phyloP scores from a whole-genome alignment of 2,888 invertebrate species.

The Ctena decussata region DNA sequence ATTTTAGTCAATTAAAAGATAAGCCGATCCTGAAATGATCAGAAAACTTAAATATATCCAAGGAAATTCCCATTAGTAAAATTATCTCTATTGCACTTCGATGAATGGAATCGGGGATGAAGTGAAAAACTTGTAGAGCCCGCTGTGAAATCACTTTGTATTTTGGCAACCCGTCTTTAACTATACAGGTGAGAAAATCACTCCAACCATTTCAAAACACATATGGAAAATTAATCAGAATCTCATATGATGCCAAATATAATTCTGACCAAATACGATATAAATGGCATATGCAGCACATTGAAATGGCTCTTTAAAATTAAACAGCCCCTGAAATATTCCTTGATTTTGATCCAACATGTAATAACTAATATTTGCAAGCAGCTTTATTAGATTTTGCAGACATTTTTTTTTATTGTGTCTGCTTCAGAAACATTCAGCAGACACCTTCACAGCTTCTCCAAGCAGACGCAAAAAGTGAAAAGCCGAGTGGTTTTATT shows the following conservation, averaged over 20 bases:
- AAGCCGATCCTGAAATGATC: not conserved
- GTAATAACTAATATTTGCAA: not conserved
- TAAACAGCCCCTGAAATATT: not conserved
- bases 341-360: not conserved
- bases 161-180: not conserved
- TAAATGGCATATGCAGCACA: too few species aligned
- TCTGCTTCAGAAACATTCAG: not conserved
- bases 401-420: not conserved
- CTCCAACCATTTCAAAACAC: slow-evolving; percentile 24
- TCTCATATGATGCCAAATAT: not conserved
- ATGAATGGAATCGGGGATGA: not conserved
- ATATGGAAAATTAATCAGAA: not conserved
- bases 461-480: not conserved
- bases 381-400: not conserved
- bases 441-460: not conserved
- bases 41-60: not conserved
- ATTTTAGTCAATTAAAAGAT: not conserved
- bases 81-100: not conserved
- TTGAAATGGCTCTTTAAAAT: too few species aligned
- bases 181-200: slow-evolving; percentile 17
- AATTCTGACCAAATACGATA: not conserved
- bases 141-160: slow-evolving; percentile 32
- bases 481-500: slow-evolving; percentile 1
- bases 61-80: not conserved
- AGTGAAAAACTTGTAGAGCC: not conserved